Conservation (phyloP, 2,888 invertebrate species). For the Spisula solida region DNA sequence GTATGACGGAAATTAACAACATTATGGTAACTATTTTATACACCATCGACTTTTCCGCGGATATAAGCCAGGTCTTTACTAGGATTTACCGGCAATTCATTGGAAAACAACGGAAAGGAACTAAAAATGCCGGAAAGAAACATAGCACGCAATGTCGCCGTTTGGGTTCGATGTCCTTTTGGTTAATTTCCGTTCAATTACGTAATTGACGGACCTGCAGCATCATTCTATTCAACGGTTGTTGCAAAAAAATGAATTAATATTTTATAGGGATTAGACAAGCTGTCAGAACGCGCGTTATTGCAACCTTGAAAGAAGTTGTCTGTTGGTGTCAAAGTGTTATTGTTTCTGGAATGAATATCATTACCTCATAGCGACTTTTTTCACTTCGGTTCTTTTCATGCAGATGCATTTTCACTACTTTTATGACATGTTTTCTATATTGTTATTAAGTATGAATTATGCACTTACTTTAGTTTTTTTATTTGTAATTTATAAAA, state of each 20-base stretch:
- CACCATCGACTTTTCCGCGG: background rate
- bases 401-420: too few relatives aligned
- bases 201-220: background rate
- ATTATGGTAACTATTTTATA: background rate
- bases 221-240: background rate
- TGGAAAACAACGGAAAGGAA: background rate
- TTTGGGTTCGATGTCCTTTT: background rate
- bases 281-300: background rate
- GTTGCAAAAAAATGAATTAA: background rate
- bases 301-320: background rate
- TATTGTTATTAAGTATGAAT: too few relatives aligned
- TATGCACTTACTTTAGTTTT: too few relatives aligned
- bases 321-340: too few relatives aligned
- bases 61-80: background rate
- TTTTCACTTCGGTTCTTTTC: too few relatives aligned
- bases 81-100: constrained; percentile 8
- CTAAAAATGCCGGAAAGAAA: background rate
- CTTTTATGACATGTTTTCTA: too few relatives aligned
- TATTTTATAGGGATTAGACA: constrained; percentile 3
- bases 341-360: too few relatives aligned
- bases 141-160: background rate
- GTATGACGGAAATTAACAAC: constrained; percentile 19
- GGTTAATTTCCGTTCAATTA: constrained; percentile 24
- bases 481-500: too few relatives aligned
- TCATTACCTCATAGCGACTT: too few relatives aligned